These are phyloP conservation scores for Augochlora pura DNA, from an alignment of 1,140 invertebrate genomes.

Conservation along the genomic window DNA sequence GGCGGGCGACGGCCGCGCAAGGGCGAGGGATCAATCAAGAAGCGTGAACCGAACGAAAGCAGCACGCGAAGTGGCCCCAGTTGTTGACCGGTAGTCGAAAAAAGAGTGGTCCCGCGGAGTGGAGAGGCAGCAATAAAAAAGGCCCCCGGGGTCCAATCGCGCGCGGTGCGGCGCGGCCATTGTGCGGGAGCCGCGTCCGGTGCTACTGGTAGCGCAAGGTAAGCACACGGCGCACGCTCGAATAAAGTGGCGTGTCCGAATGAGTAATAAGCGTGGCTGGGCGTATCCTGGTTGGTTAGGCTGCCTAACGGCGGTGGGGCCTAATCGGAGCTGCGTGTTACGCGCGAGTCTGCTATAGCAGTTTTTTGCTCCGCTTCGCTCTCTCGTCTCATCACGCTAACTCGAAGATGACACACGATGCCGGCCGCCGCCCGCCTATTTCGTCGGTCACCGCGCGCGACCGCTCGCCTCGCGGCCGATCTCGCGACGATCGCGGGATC, in stretches of 20 bases:
- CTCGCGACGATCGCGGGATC: too few relatives aligned
- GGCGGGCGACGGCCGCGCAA: not conserved
- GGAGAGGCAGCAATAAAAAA: slow-evolving; percentile 49
- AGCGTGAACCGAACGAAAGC: not conserved
- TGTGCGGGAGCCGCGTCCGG: slow-evolving; percentile 46
- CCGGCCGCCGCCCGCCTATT: too few relatives aligned
- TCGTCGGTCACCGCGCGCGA: too few relatives aligned
- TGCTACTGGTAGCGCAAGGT: slow-evolving; percentile 65
- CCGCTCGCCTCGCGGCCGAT: too few relatives aligned
- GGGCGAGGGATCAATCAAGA: not conserved
- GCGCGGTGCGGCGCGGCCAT: slow-evolving; percentile 48
- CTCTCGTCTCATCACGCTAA: not conserved
- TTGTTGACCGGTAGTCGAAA: slow-evolving; percentile 23
- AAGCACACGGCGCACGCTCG: slow-evolving; percentile 63
- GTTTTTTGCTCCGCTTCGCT: slow-evolving; percentile 37
- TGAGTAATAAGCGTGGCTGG: slow-evolving; percentile 76
- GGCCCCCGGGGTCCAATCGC: slow-evolving; percentile 58
- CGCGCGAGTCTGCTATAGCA: slow-evolving; percentile 63
- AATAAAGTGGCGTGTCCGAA: slow-evolving; percentile 77
- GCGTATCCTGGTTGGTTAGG: slow-evolving; percentile 75
- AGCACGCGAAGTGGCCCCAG: slow-evolving; percentile 6
- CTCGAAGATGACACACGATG: not conserved
- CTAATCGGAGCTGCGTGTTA: slow-evolving; percentile 77
- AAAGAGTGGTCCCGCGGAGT: slow-evolving; percentile 36
- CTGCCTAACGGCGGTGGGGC: slow-evolving; percentile 72